These are phyloP conservation scores for Ptychobarbus kaznakovi DNA, from an alignment of 2,797 vertebrate species.

Conservation along the genomic window DNA sequence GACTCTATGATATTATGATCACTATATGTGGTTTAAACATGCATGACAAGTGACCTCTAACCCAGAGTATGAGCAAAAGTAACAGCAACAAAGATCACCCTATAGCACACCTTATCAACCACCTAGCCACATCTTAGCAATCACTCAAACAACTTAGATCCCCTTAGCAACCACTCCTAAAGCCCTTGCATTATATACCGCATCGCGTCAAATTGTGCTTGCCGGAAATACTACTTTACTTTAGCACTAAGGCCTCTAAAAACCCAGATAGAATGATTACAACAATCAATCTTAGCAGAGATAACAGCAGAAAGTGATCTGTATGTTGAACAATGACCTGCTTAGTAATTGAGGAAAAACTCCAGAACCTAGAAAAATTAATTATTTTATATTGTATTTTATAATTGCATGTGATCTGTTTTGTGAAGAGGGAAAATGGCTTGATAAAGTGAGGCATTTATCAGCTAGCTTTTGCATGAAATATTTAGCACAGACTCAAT, in stretches of 20 bases:
- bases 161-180: no score
- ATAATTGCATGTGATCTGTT: constrained; percentile 13
- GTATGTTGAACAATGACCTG: not conserved
- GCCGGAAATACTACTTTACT: no score
- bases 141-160: no score
- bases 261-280: not conserved
- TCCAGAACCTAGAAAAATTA: not conserved
- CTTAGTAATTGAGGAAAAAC: not conserved
- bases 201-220: no score
- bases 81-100: no score
- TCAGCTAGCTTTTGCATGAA: constrained; percentile 40
- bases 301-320: not conserved
- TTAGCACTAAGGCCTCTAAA: not conserved
- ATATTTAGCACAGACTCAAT: constrained; percentile 40
- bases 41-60: no score
- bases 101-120: no score
- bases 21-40: no score
- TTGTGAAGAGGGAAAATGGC: constrained; percentile 6
- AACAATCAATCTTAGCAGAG: not conserved
- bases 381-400: not conserved
- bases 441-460: constrained; percentile 20
- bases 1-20: no score
- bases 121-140: no score
- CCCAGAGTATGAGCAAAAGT: no score
- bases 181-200: no score